A percentile compares a stretch with the other conserved stretches of the same genome.
These are phyloP conservation scores for Noctua pronuba DNA, from an alignment of 2,888 invertebrate species.

Conservation along the genomic window DNA sequence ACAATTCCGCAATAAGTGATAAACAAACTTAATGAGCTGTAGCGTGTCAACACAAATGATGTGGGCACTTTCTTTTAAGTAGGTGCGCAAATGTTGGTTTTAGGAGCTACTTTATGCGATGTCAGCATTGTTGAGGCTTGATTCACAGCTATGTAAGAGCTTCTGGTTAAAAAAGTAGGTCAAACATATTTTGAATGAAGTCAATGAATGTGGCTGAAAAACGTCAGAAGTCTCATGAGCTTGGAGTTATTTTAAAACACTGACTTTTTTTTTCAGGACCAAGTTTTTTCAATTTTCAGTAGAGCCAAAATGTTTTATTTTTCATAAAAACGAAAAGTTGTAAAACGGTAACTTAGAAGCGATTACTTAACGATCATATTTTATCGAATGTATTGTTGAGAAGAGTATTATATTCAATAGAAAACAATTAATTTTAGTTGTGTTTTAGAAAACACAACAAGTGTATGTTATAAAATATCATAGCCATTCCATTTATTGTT, in stretches of 20 bases:
- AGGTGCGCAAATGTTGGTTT: conserved; percentile 15
- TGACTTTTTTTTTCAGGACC: not conserved
- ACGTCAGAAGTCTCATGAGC: not conserved
- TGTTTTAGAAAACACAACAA: conserved; percentile 14
- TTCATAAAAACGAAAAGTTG: not conserved
- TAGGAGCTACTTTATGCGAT: conserved; percentile 27
- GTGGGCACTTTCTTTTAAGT: conserved; percentile 57
- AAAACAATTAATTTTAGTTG: conserved; percentile 2
- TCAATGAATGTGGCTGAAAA: not conserved
- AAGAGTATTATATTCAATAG: not conserved
- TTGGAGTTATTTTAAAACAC: not conserved
- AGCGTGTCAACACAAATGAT: conserved; percentile 51
- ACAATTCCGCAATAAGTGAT: conserved; percentile 19
- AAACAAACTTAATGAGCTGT: conserved; percentile 34
- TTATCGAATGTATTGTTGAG: not conserved
- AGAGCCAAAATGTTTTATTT: not conserved
- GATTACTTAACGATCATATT: not conserved
- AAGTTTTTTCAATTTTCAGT: not conserved
- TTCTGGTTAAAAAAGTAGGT: not conserved
- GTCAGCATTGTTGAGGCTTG: not conserved
- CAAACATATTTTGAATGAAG: not conserved
- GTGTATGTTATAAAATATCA: not conserved
- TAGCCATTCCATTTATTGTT: not conserved
- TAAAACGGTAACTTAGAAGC: not conserved
- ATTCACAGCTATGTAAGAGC: not conserved